Conservation (phyloP, 2,888 invertebrate species). For the Phoronis australis region DNA sequence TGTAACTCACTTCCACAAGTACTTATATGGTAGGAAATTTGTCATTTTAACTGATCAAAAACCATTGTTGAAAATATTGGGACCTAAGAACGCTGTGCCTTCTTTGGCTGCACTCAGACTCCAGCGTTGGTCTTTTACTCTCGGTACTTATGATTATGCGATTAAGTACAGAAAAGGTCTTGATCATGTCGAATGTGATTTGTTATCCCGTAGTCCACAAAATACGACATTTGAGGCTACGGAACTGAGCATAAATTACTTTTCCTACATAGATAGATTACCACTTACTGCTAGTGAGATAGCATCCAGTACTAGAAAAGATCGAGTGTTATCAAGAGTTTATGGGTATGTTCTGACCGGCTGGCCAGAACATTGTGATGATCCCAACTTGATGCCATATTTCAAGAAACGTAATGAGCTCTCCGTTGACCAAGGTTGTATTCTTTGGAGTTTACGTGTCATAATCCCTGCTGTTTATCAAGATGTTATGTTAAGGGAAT, state of each 20-base stretch:
- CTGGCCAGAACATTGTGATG: too few relatives aligned
- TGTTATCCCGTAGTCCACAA: conserved; percentile 23
- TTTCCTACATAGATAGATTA: neutral
- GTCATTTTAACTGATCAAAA: conserved; percentile 45
- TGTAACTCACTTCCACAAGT: conserved; percentile 44
- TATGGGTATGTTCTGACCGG: too few relatives aligned
- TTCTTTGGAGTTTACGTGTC: too few relatives aligned
- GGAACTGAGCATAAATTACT: neutral
- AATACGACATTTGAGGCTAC: neutral
- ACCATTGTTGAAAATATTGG: conserved; percentile 44
- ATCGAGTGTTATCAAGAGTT: too few relatives aligned
- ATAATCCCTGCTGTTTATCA: too few relatives aligned
- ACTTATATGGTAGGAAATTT: conserved; percentile 44
- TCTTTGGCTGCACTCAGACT: conserved; percentile 22
- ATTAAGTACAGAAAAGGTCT: conserved; percentile 26
- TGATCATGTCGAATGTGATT: conserved; percentile 31
- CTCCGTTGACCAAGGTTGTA: too few relatives aligned
- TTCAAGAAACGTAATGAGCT: too few relatives aligned
- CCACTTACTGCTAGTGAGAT: conserved; percentile 1
- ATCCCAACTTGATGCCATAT: too few relatives aligned
- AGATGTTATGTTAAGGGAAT: too few relatives aligned
- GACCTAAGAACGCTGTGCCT: conserved; percentile 24
- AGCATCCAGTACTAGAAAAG: neutral
- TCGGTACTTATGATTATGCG: conserved; percentile 35
- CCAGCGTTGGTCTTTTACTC: conserved; percentile 22